Evolutionary conservation across 2,113 vertebrate species (phyloP).

Genomic region (Todiramphus chloris): DNA sequence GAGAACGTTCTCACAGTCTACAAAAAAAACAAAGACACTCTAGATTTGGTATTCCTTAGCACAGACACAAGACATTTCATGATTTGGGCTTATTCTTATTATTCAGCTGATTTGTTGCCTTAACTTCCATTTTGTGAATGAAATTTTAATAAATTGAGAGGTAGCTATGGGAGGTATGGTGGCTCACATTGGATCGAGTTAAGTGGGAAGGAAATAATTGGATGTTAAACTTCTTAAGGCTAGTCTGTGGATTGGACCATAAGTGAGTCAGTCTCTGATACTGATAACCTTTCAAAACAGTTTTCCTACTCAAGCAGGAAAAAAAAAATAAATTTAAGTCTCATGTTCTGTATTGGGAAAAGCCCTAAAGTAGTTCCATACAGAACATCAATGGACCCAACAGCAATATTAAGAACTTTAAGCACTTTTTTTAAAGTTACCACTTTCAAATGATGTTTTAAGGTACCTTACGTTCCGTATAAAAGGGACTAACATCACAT

Average conservation of each 20-base stretch:
- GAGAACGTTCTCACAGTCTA: constrained; percentile 94
- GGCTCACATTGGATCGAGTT: background rate
- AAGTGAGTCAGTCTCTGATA: background rate
- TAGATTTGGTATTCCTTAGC: background rate
- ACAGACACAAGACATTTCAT: background rate
- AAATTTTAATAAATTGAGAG: background rate
- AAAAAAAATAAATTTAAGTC: background rate
- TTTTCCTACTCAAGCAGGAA: background rate
- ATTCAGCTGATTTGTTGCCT: background rate
- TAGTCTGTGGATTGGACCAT: background rate
- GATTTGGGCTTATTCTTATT: background rate
- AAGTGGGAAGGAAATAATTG: background rate
- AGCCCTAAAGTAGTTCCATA: background rate
- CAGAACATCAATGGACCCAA: background rate
- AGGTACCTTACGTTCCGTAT: background rate
- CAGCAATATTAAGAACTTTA: background rate
- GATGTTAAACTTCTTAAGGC: background rate
- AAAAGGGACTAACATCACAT: background rate
- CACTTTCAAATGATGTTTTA: background rate
- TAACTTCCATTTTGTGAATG: background rate
- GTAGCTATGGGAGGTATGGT: background rate
- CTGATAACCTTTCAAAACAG: background rate
- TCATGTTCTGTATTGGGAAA: background rate
- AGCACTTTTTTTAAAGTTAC: background rate
- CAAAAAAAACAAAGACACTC: constrained; percentile 5